Base-by-base conservation (phyloP, 2,888 invertebrate species). In the Enchytraeus crypticus region DNA sequence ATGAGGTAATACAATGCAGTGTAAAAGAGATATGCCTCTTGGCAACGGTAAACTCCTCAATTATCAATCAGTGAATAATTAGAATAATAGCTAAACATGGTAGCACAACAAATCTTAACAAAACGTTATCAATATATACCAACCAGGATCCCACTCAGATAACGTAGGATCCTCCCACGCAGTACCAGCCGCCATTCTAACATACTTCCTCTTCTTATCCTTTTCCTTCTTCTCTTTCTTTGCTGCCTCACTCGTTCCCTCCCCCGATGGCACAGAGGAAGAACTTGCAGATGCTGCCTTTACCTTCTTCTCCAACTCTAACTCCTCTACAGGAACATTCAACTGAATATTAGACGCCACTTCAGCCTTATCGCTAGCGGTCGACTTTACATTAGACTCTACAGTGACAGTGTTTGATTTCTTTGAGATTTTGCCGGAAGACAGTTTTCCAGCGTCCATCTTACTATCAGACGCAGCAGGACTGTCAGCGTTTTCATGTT, bases 91-190 rank as follows among this genome's bases (percentile, higher is more conserved):
- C n/a, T n/a, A n/a, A n/a, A n/a, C n/a, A n/a, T n/a, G n/a, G n/a
- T n/a, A n/a, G n/a, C n/a, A 47, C 21, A 47, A 47, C 26, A 26
- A 38, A 38, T 14, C 11, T 11, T 38, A n/a, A 38, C 11, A 38
- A 38, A 38, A 38, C 11, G n/a, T 38, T n/a, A n/a, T n/a, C n/a
- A 11, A 43, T 14, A 43, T 2, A 29, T 46, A 66, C 73, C 73
- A 70, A 85, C 86, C 86, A 69, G 91, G 89, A n/a, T 91, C 88
- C 98, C 97, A 98, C 75, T 98, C 98, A 23, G 87, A 81, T 57
- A 98, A 80, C 0, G 93, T 90, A 27, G 85, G 84, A 81, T 98
- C 98, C 79, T 98, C 97, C 98, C 98, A 98, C 0, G 88, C 87
- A 70, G 88, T 87, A 0, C 95, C 95, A 3, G 95, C 97, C 0